These are phyloP conservation scores for Channa striata DNA, from an alignment of 2,797 vertebrate genomes.

Conservation along the genomic window DNA sequence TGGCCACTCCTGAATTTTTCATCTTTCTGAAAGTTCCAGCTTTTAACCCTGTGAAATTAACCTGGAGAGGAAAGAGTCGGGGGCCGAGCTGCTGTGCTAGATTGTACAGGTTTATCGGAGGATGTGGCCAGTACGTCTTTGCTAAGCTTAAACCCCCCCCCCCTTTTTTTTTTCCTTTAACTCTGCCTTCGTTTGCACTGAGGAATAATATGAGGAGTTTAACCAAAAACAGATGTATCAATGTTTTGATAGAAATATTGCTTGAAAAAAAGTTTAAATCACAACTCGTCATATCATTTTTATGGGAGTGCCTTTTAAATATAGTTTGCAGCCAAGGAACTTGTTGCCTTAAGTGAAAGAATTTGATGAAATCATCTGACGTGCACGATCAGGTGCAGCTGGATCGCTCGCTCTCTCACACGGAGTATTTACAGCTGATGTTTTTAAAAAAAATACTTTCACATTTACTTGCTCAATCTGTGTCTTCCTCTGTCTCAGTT, in stretches of 20 bases:
- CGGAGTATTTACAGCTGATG: conserved; percentile 58
- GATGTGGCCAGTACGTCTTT: conserved; percentile 39
- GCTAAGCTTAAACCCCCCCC: conserved; percentile 57
- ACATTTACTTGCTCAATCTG: conserved; percentile 31
- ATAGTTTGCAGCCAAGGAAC: conserved; percentile 33
- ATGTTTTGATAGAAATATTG: conserved; percentile 11
- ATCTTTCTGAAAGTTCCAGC: no score
- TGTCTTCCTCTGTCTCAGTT: conserved; percentile 64
- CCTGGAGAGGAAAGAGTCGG: no score
- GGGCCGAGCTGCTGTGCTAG: no score
- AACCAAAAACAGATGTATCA: conserved; percentile 11
- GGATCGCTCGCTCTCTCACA: conserved; percentile 6
- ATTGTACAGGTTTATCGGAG: no score
- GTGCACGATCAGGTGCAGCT: conserved; percentile 70
- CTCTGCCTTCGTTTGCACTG: conserved; percentile 74
- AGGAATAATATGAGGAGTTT: conserved; percentile 48
- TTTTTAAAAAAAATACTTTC: neutral
- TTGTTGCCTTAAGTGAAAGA: conserved; percentile 37
- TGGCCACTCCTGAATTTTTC: no score
- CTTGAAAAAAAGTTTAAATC: conserved; percentile 22
- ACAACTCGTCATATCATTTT: conserved; percentile 23
- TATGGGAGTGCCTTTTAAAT: conserved; percentile 27
- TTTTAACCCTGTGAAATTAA: no score
- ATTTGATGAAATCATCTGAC: conserved; percentile 30
- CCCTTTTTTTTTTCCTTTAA: conserved; percentile 55